A percentile compares a stretch with the other conserved stretches of the same genome.
phyloP scores from a whole-genome alignment of 2,113 vertebrate species.

The Coturnix japonica region DNA sequence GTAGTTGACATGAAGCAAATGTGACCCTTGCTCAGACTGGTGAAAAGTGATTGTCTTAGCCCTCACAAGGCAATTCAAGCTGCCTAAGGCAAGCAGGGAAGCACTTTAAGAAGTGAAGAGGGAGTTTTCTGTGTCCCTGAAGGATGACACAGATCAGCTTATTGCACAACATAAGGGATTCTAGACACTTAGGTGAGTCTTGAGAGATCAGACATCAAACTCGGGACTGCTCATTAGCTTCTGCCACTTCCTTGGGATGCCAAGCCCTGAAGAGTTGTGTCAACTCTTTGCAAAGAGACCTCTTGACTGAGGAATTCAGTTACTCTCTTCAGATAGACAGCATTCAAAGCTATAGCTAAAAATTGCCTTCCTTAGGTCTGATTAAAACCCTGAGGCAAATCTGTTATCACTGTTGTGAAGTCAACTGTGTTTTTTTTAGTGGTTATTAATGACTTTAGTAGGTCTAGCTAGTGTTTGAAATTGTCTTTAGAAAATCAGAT shows the following conservation, averaged over 20 bases:
- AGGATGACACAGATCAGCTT: neutral
- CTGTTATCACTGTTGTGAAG: neutral
- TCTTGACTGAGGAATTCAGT: constrained; percentile 66
- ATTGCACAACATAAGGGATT: neutral
- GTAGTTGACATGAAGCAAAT: neutral
- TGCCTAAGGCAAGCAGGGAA: neutral
- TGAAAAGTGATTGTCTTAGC: neutral
- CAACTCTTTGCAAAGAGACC: constrained; percentile 40
- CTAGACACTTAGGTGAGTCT: neutral
- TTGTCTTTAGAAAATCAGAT: neutral
- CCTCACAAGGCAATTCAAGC: neutral
- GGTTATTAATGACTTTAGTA: neutral
- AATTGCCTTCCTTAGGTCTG: constrained; percentile 60
- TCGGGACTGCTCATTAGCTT: constrained; percentile 17
- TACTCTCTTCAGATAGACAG: neutral
- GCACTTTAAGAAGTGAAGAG: neutral
- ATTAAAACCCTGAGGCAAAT: constrained; percentile 60
- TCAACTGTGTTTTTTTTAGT: neutral
- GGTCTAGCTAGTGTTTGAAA: neutral
- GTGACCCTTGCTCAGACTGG: neutral
- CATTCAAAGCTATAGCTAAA: constrained; percentile 65
- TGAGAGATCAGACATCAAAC: constrained; percentile 21
- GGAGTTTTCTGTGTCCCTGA: neutral
- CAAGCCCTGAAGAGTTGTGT: constrained; percentile 20
- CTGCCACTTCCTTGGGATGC: constrained; percentile 29